These are phyloP conservation scores for Hypsopygia costalis DNA, from an alignment of 2,888 invertebrate species.

Conservation along the genomic window DNA sequence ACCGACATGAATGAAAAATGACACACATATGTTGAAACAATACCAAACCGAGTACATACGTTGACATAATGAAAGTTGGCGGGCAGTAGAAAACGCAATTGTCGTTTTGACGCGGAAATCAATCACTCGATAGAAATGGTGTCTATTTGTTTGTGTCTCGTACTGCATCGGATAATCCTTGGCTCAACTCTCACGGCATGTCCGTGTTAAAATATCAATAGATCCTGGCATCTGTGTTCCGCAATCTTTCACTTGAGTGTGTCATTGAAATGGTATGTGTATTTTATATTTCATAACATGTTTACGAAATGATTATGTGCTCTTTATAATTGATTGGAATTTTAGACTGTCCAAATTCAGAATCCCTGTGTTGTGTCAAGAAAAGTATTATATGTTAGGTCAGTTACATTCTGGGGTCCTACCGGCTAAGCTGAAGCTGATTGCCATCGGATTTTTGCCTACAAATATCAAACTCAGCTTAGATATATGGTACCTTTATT, in stretches of 20 bases:
- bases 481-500: too few relatives aligned
- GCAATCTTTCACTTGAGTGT: conserved; percentile 9
- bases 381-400: too few relatives aligned
- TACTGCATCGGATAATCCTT: conserved; percentile 72
- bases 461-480: too few relatives aligned
- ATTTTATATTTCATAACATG: too few relatives aligned
- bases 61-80: conserved; percentile 8
- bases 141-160: conserved; percentile 66
- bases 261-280: neutral
- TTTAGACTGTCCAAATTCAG: too few relatives aligned
- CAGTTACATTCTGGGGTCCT: too few relatives aligned
- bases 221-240: conserved; percentile 12
- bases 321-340: too few relatives aligned
- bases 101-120: conserved; percentile 50
- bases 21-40: conserved; percentile 4
- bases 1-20: conserved; percentile 3
- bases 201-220: conserved; percentile 53
- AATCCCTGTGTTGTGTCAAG: too few relatives aligned
- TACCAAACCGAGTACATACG: neutral
- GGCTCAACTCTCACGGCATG: conserved; percentile 68
- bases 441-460: too few relatives aligned
- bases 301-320: too few relatives aligned
- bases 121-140: conserved; percentile 62
- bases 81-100: conserved; percentile 27
- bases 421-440: too few relatives aligned